Base-by-base conservation (phyloP, 2,888 invertebrate genomes). In the Stictocephala bisonia region DNA sequence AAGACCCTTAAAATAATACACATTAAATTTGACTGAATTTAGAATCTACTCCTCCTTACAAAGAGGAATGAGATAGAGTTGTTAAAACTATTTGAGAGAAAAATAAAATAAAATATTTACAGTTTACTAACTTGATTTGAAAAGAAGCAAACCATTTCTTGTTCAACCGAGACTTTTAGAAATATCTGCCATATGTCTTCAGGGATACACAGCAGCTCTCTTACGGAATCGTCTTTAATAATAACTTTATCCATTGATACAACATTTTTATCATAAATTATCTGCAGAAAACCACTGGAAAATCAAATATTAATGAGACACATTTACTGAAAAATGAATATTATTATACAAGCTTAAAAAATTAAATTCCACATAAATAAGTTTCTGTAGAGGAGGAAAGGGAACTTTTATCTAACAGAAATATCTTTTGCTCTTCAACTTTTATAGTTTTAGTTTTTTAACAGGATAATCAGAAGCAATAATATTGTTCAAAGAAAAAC, bases 211-310 rank as follows among this genome's bases (percentile, higher is more conserved):
- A 56, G 15, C 29, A 56, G 22, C 3, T 27, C 31, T 20, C 29
- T n/a, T 4, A 56, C 56, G 1, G 2, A 56, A 29, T 29, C 56
- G 6, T 56, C 56, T 56, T 56, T 56, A 2, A 56, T 56, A 3
- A 56, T 4, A 2, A 56, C 56, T 29, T 56, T 56, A 29, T 56
- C 56, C 56, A 29, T 56, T 15, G 56, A 18, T 56, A 56, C 18
- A 15, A 6, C 31, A 29, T 56, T 29, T 18, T 29, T 15, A 4
- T 56, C 56, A 15, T 56, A 31, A 15, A 56, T 11, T 15, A 56
- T 15, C 27, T 56, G 27, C 18, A 56, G 27, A 27, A 27, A 56
- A 7, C 15, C 56, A 26, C 56, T 56, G 29, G 3, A 51, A 2
- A 51, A 24, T 26, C 27, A 35, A 11, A 11, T 7, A 35, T 11